Evolutionary conservation across 2,113 vertebrate species (phyloP).

Genomic region (Macquaria australasica): DNA sequence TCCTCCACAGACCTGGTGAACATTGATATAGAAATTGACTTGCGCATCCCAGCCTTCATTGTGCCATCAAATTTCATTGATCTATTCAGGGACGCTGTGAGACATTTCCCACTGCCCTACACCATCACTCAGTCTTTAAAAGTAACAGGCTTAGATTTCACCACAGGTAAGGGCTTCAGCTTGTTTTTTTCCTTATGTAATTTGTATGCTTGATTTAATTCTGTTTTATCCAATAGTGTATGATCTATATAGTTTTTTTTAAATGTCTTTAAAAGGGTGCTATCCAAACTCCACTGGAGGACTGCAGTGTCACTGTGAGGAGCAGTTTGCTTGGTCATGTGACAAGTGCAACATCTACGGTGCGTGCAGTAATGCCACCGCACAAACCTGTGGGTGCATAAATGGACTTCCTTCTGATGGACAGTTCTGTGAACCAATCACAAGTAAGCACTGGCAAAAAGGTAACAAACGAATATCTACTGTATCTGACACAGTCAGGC

Average conservation of each 20-base stretch:
- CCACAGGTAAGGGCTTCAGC: constrained; percentile 50
- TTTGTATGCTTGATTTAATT: neutral
- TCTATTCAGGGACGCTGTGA: neutral
- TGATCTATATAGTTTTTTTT: neutral
- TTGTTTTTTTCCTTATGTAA: neutral
- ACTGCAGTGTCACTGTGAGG: constrained; percentile 67
- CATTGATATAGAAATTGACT: constrained; percentile 5
- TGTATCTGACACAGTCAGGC: too few species aligned
- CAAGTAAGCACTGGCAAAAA: too few species aligned
- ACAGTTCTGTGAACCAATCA: constrained; percentile 50
- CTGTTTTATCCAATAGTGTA: neutral
- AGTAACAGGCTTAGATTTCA: constrained; percentile 29
- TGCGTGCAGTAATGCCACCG: constrained; percentile 36
- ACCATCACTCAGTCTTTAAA: neutral
- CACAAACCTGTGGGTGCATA: constrained; percentile 62
- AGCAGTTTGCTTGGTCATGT: constrained; percentile 56
- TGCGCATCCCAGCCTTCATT: constrained; percentile 26
- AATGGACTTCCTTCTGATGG: constrained; percentile 49
- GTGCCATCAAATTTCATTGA: neutral
- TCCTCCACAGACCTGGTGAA: constrained; percentile 11
- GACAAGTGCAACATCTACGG: constrained; percentile 35
- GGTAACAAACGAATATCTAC: too few species aligned
- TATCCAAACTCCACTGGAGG: constrained; percentile 1
- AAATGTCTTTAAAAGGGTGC: constrained; percentile 54
- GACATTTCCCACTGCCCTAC: neutral